Evolutionary conservation across 2,113 vertebrate genomes (phyloP), one percentile per base, ranked within the genome.

Genomic region (Elanus axillaris): DNA sequence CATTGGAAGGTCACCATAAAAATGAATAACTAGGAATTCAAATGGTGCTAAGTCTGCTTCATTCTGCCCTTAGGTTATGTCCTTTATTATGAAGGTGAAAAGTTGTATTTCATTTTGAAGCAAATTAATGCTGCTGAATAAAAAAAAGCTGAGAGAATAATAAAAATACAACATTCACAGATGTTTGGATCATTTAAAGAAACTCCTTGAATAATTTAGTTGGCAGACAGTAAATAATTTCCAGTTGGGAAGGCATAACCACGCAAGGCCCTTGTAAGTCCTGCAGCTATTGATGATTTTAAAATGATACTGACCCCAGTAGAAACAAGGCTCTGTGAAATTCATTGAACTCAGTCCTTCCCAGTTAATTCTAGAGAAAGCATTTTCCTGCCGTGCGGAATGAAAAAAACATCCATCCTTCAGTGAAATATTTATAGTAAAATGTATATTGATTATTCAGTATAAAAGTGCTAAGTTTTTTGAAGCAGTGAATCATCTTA

Each of bases 391-490:
- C 42, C 22, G 5, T 2, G 3, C 10, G 58, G 38, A 74, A 56
- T 21, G 40, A 13, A 43, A 55, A 87, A 60, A 19, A 18, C 13
- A 53, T 58, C 13, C 25, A 16, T 31, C 19, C 67, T 90, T 32
- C 78, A 58, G 69, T 79, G 47, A 72, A 80, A 56, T 91, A 93
- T 94, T 67, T 82, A 72, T 86, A 48, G 27, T 58, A 86, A 94
- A 96, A 96, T 58, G 64, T 82, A 11, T 95, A 96, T 93, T 96
- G 92, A 93, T 95, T 95, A 50, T 83, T 93, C 53, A 47, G 12
- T 71, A 34, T 71, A 47, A 74, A 88, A 95, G 25, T 55, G 25
- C 40, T 94, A 60, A 72, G n/a, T 72, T 97, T 72, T 69, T 79
- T 77, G 56, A 82, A 81, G 86, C 60, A 42, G 34, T 31, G 50